Evolutionary conservation across 2,888 invertebrate genomes (phyloP), one percentile per base, ranked within the genome.

Genomic region (Lamproptera curius): DNA sequence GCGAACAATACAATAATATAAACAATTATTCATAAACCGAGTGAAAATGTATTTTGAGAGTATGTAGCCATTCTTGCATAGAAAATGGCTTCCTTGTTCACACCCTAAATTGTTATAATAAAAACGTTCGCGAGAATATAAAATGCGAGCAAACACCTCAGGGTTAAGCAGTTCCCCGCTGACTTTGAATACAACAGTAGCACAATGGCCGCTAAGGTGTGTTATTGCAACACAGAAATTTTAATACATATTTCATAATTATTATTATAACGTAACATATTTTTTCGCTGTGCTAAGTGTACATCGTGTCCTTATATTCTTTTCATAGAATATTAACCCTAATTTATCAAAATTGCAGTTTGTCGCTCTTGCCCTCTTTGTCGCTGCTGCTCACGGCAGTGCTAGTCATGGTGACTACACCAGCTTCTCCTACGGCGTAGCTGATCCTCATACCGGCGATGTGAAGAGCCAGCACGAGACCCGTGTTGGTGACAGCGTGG

Each of bases 401-500:
- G 79, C 73, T 9, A 61, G 74, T 59, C 75, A 75, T 53, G 79
- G 80, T 28, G 76, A 79, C 67, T 81, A 80, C 75, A 73, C 65
- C 62, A 84, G 81, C 73, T 86, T 84, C 76, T 80, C 85, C 4
- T 86, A 86, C 59, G 83, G 83, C 35, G 86, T 86, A 45, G 71
- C 81, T 23, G 86, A 86, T 70, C 86, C 86, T 17, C 77, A 85
- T 72, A 86, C 86, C 65, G 86, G 86, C 33, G 86, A 86, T 58
- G 81, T 83, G 55, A 86, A 86, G 76, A 80, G 77, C 75, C 92
- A 92, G 75, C 89, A 90, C 55, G 92, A 92, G 80, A 89, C 89
- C 50, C 90, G 92, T 51, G 78, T 84, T 54, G 92, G 92, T n/a
- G 91, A 91, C 74, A 88, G 87, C 58, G 92, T 92, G 36, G 89